These are phyloP conservation scores for Corynorhinus townsendii DNA, from an alignment of 2,113 vertebrate genomes.

Conservation along the genomic window DNA sequence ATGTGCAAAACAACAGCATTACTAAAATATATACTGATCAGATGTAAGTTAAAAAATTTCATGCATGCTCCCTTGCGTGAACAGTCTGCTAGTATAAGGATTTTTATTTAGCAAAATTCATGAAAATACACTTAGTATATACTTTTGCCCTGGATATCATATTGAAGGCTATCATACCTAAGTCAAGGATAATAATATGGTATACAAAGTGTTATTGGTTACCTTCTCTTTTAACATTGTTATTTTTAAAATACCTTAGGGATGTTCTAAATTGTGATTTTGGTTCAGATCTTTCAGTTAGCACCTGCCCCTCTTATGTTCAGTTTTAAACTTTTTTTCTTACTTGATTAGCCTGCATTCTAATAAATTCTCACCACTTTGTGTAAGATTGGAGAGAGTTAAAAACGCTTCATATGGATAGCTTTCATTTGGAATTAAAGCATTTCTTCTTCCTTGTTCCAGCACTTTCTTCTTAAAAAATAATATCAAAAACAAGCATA, in stretches of 20 bases:
- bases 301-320: not conserved
- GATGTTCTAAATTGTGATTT: conserved; percentile 5
- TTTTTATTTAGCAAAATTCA: conserved; percentile 1
- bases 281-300: not conserved
- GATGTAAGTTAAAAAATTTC: not conserved
- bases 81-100: not conserved
- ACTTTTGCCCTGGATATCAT: not conserved
- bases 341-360: not conserved
- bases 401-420: not conserved
- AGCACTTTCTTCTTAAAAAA: not conserved
- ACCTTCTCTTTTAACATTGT: not conserved
- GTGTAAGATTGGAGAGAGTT: not conserved
- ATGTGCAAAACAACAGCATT: not conserved
- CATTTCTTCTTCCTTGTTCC: not conserved
- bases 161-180: not conserved
- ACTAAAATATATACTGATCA: not conserved
- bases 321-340: not conserved
- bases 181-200: not conserved
- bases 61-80: not conserved
- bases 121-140: not conserved
- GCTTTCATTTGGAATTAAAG: not conserved
- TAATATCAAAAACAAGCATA: not conserved
- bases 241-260: not conserved
- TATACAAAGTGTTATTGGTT: not conserved
- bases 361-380: not conserved